Conservation (phyloP, 2,888 invertebrate species). For the Platycnemis pennipes region DNA sequence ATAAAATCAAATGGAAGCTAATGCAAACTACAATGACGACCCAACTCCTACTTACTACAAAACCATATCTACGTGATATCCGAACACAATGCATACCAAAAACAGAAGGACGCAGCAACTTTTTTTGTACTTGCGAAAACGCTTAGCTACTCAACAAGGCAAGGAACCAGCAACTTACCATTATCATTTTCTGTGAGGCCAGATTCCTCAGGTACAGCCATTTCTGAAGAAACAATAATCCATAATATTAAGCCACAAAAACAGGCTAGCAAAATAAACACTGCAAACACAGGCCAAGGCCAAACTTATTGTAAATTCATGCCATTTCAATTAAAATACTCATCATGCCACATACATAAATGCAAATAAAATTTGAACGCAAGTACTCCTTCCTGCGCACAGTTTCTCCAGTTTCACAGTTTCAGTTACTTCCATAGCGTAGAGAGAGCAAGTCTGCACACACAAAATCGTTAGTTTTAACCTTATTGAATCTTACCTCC, state of each 20-base stretch:
- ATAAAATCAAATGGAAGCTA: background rate
- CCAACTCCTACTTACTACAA: background rate
- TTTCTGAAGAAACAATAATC: constrained; percentile 67
- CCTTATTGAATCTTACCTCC: constrained; percentile 37
- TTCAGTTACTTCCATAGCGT: background rate
- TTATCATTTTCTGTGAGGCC: constrained; percentile 54
- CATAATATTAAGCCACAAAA: constrained; percentile 65
- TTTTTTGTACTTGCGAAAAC: background rate
- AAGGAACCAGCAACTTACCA: constrained; percentile 44
- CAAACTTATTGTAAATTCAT: constrained; percentile 25
- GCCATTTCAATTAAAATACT: constrained; percentile 36
- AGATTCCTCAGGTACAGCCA: constrained; percentile 63
- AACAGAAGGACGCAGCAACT: background rate
- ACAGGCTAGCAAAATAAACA: constrained; percentile 56
- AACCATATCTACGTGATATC: background rate
- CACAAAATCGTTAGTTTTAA: background rate
- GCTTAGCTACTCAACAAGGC: background rate
- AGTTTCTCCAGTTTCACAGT: too few species aligned
- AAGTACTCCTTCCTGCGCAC: background rate
- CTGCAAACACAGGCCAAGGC: constrained; percentile 31
- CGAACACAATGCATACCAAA: background rate
- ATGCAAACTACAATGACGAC: background rate
- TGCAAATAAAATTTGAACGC: background rate
- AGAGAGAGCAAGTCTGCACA: background rate
- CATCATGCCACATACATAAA: constrained; percentile 41